These are phyloP conservation scores for Notodonta ziczac DNA, from an alignment of 2,888 invertebrate genomes.

Conservation along the genomic window DNA sequence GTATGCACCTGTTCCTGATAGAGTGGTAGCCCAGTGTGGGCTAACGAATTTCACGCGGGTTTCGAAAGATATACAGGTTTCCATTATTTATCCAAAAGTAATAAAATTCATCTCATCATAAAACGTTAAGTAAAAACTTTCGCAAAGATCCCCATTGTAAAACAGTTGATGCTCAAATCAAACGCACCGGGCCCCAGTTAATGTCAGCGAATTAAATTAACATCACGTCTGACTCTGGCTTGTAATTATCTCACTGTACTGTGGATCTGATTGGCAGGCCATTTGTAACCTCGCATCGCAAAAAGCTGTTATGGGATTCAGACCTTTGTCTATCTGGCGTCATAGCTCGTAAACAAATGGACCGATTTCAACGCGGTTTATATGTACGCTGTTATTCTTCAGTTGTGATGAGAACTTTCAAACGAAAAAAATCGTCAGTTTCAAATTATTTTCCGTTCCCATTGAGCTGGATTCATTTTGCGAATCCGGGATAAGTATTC, in stretches of 20 bases:
- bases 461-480: neutral
- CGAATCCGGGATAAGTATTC: neutral
- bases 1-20: neutral
- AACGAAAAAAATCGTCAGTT: no score
- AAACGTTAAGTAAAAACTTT: neutral
- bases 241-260: neutral
- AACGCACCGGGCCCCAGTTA: neutral
- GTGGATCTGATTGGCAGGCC: neutral
- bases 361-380: no score
- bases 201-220: neutral
- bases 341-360: no score
- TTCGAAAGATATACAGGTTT: no score
- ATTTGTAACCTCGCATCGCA: no score
- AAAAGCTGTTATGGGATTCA: no score
- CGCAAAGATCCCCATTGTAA: neutral
- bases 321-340: no score
- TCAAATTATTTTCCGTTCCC: neutral
- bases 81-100: neutral
- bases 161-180: neutral
- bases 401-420: neutral
- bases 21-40: no score
- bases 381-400: neutral
- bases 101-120: neutral
- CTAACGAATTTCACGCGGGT: no score
- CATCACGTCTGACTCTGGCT: neutral